Conservation (phyloP, 1,140 invertebrate species). For the Nasonia longicornis region DNA sequence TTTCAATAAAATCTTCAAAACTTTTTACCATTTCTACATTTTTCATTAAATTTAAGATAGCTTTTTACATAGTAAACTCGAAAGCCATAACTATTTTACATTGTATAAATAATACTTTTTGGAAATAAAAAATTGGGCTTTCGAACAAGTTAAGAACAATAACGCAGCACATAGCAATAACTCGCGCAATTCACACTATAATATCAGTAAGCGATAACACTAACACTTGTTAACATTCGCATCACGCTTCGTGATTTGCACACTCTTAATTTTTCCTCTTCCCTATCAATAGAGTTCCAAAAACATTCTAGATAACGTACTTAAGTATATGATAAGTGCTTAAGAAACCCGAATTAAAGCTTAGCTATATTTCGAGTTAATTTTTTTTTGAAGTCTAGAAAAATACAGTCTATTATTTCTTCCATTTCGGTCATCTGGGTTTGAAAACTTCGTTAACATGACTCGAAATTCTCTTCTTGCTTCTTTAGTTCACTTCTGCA, state of each 20-base stretch:
- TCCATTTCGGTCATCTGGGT: constrained; percentile 22
- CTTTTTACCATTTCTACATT: neutral
- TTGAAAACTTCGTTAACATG: neutral
- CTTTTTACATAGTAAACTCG: neutral
- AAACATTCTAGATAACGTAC: constrained; percentile 23
- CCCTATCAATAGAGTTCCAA: neutral
- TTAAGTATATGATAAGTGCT: constrained; percentile 38
- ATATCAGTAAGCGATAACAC: neutral
- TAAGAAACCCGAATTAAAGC: constrained; percentile 44
- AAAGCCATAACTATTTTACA: neutral
- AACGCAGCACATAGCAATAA: neutral
- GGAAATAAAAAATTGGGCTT: neutral
- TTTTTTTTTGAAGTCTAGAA: constrained; percentile 52
- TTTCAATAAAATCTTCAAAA: neutral
- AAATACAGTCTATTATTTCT: constrained; percentile 61
- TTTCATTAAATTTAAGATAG: neutral
- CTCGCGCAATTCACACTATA: neutral
- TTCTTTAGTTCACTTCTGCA: neutral
- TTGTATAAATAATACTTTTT: neutral
- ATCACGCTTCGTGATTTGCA: constrained; percentile 1
- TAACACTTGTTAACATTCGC: neutral
- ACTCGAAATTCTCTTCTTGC: neutral
- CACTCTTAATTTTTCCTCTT: neutral
- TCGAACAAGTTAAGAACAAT: neutral
- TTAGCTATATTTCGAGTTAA: constrained; percentile 22